Evolutionary conservation across 2,113 vertebrate species (phyloP).

Genomic region (Panthera leo): DNA sequence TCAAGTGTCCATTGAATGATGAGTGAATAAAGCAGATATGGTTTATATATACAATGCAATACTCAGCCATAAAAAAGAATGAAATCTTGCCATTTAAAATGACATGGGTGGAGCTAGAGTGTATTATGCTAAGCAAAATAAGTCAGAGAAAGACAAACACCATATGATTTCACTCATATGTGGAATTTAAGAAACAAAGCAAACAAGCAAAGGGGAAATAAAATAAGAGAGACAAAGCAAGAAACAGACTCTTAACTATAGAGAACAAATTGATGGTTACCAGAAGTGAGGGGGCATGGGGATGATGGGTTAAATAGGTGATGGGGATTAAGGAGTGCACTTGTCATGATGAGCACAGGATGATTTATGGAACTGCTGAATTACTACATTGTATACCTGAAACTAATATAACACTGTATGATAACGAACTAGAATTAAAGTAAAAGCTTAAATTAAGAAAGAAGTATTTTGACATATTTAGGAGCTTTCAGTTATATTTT

Average conservation of each 20-base stretch:
- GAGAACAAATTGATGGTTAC: neutral
- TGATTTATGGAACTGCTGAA: neutral
- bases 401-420: neutral
- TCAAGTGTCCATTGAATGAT: neutral
- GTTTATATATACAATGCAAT: neutral
- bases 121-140: neutral
- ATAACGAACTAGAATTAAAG: neutral
- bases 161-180: neutral
- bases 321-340: neutral
- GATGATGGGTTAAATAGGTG: neutral
- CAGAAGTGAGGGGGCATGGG: neutral
- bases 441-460: neutral
- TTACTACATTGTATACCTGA: neutral
- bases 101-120: neutral
- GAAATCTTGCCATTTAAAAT: neutral
- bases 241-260: neutral
- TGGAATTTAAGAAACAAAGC: neutral
- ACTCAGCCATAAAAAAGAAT: neutral
- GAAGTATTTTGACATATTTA: neutral
- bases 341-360: neutral
- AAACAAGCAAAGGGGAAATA: neutral
- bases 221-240: neutral
- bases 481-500: slow-evolving; percentile 24
- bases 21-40: neutral
- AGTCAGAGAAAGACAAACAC: neutral